Conservation (phyloP, 2,888 invertebrate genomes). For the Mythimna pallens region DNA sequence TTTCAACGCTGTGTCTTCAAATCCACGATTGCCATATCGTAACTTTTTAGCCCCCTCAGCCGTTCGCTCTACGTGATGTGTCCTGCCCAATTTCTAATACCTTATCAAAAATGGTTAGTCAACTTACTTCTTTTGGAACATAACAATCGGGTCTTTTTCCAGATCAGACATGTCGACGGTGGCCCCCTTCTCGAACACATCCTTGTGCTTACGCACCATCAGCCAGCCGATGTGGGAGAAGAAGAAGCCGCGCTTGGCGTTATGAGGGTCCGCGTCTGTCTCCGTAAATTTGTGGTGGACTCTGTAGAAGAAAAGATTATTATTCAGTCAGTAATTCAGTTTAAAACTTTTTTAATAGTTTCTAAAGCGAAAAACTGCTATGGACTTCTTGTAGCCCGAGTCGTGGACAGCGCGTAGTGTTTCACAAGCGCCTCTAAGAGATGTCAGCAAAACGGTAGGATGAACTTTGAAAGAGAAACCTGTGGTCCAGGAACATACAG, state of each 20-base stretch:
- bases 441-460: too few relatives aligned
- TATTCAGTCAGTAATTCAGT: background rate
- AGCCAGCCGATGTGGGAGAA: constrained; percentile 99
- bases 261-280: constrained; percentile 97
- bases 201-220: constrained; percentile 96
- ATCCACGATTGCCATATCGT: too few relatives aligned
- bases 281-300: constrained; percentile 98
- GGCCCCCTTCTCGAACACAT: constrained; percentile 96
- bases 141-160: constrained; percentile 95
- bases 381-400: background rate
- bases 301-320: constrained; percentile 72
- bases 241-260: constrained; percentile 97
- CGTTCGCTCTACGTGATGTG: background rate
- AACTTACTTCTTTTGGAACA: constrained; percentile 96
- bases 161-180: constrained; percentile 97
- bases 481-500: too few relatives aligned
- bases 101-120: background rate
- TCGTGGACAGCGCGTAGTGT: too few relatives aligned
- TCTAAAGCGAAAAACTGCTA: background rate
- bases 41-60: background rate
- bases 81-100: background rate
- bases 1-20: too few relatives aligned
- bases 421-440: too few relatives aligned
- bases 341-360: background rate
- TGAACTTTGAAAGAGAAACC: too few relatives aligned